Evolutionary conservation across 2,888 invertebrate species (phyloP).

Genomic region (Sesia bembeciformis): DNA sequence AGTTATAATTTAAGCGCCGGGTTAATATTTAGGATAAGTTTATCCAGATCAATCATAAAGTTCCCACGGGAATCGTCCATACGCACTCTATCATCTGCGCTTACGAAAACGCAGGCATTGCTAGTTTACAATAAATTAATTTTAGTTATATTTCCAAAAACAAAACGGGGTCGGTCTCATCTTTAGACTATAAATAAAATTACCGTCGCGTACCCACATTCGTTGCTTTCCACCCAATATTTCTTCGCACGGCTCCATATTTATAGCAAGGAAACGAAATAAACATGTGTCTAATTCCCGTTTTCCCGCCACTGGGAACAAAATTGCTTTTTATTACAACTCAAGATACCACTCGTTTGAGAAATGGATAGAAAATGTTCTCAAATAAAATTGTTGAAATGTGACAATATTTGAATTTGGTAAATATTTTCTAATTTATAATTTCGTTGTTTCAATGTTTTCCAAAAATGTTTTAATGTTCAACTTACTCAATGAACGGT

Average conservation of each 20-base stretch:
- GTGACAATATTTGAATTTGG: not conserved
- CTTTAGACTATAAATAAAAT: not conserved
- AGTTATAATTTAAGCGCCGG: too few species aligned
- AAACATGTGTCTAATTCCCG: constrained; percentile 8
- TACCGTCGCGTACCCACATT: constrained; percentile 3
- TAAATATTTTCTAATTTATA: too few species aligned
- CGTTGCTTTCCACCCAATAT: constrained; percentile 13
- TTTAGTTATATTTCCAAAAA: too few species aligned
- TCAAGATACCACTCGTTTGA: not conserved
- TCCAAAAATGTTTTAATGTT: too few species aligned
- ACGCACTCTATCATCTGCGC: too few species aligned
- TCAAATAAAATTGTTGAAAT: not conserved
- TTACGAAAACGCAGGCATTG: not conserved
- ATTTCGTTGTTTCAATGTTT: too few species aligned
- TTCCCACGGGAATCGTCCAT: too few species aligned
- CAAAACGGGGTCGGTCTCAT: not conserved
- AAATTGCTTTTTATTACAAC: constrained; percentile 7
- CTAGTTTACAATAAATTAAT: not conserved
- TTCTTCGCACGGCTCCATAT: constrained; percentile 15
- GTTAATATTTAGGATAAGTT: too few species aligned
- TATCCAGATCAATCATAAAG: too few species aligned
- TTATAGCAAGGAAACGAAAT: constrained; percentile 9
- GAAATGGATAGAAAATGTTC: not conserved
- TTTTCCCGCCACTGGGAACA: not conserved
- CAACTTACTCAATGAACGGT: too few species aligned